Percentiles rank a stretch among this genome's conserved stretches.
phyloP scores from a whole-genome alignment of 2,888 invertebrate species.

The Lycia hirtaria region DNA sequence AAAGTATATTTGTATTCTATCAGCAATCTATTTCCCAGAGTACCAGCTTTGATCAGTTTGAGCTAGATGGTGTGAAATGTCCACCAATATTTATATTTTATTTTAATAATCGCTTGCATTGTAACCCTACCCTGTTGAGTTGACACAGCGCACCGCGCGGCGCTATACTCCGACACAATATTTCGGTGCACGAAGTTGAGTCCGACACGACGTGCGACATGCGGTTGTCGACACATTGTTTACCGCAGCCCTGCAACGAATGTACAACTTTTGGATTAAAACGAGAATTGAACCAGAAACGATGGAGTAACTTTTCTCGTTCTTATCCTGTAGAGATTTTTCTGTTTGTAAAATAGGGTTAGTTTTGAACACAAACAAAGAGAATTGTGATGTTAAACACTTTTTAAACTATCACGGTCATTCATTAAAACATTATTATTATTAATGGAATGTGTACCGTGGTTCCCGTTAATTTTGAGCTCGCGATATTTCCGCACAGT shows the following conservation, averaged over 20 bases:
- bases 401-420: too few relatives aligned
- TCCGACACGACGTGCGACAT: slow-evolving; percentile 41
- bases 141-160: slow-evolving; percentile 61
- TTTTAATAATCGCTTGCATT: slow-evolving; percentile 42
- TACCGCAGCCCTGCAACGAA: slow-evolving; percentile 33
- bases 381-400: too few relatives aligned
- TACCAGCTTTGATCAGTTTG: too few relatives aligned
- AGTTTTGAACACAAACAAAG: too few relatives aligned
- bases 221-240: slow-evolving; percentile 42
- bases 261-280: slow-evolving; percentile 40
- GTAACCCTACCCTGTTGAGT: slow-evolving; percentile 40
- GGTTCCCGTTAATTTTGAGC: too few relatives aligned
- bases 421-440: too few relatives aligned
- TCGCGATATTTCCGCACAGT: too few relatives aligned
- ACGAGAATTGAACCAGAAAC: slow-evolving; percentile 11
- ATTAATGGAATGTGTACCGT: too few relatives aligned
- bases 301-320: slow-evolving; percentile 2
- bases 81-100: too few relatives aligned
- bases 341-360: background rate
- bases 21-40: too few relatives aligned
- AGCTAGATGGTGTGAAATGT: too few relatives aligned
- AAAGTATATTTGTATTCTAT: too few relatives aligned
- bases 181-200: slow-evolving; percentile 58
- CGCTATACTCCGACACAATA: slow-evolving; percentile 75
- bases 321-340: background rate